Conservation (phyloP, 2,888 invertebrate species). For the Cantharis lateralis region DNA sequence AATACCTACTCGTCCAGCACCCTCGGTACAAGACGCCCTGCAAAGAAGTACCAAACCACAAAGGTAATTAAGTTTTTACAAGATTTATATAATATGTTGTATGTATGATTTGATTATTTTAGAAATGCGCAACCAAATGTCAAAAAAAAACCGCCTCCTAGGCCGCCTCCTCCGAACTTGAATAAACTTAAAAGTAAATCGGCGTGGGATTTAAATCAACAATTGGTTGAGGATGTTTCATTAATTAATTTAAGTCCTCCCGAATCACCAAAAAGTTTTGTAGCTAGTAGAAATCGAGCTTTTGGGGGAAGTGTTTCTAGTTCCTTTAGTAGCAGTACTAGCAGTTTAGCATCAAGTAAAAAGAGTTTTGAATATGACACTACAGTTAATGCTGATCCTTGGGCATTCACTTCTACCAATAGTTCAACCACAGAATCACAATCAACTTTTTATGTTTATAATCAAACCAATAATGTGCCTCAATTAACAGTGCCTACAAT, state of each 20-base stretch:
- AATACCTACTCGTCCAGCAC: slow-evolving; percentile 37
- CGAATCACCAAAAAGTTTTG: slow-evolving; percentile 49
- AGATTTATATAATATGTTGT: background rate
- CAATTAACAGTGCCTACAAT: slow-evolving; percentile 66
- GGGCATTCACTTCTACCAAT: background rate
- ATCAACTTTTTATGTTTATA: slow-evolving; percentile 21
- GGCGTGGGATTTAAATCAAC: slow-evolving; percentile 46
- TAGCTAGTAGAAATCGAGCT: slow-evolving; percentile 46
- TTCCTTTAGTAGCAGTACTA: slow-evolving; percentile 55
- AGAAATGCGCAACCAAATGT: slow-evolving; percentile 33
- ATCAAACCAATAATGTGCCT: slow-evolving; percentile 1
- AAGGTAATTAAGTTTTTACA: slow-evolving; percentile 1
- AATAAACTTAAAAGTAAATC: slow-evolving; percentile 50
- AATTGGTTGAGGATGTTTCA: slow-evolving; percentile 52
- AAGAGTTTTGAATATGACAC: slow-evolving; percentile 78
- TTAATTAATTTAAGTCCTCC: slow-evolving; percentile 61
- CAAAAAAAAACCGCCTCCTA: slow-evolving; percentile 73
- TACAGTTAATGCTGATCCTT: slow-evolving; percentile 56
- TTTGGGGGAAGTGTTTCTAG: slow-evolving; percentile 53
- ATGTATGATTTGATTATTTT: background rate
- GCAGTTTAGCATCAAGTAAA: slow-evolving; percentile 70
- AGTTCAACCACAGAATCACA: slow-evolving; percentile 8
- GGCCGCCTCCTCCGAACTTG: slow-evolving; percentile 71
- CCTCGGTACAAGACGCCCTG: slow-evolving; percentile 36
- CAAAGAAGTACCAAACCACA: slow-evolving; percentile 21